These are phyloP conservation scores for Galeopterus variegatus DNA, from an alignment of 2,113 vertebrate genomes.

Conservation along the genomic window DNA sequence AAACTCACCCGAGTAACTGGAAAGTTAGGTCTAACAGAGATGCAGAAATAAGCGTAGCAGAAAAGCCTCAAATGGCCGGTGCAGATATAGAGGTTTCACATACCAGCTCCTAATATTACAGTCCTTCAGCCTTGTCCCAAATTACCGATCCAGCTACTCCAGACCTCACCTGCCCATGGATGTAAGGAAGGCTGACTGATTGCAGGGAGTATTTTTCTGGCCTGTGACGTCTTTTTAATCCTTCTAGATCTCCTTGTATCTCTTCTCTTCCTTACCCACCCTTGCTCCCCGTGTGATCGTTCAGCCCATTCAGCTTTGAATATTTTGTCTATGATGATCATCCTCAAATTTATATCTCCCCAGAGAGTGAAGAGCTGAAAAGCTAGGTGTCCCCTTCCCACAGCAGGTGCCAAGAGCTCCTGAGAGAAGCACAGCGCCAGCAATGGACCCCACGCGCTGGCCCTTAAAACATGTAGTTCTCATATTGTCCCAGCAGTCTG, in stretches of 20 bases:
- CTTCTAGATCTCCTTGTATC: rapidly evolving
- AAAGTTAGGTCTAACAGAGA: neutral
- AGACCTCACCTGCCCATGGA: too few species aligned
- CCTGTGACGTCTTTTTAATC: rapidly evolving
- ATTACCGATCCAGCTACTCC: too few species aligned
- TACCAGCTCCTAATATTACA: neutral
- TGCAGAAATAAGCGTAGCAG: neutral
- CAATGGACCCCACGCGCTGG: rapidly evolving
- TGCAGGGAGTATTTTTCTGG: too few species aligned
- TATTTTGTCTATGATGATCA: rapidly evolving
- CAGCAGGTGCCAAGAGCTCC: neutral
- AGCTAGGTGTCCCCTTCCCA: rapidly evolving
- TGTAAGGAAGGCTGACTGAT: neutral
- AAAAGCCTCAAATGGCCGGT: neutral
- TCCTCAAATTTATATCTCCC: neutral
- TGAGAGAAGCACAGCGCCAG: rapidly evolving
- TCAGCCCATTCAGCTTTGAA: rapidly evolving
- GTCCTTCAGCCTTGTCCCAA: neutral
- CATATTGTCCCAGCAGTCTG: neutral
- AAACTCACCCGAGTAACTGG: neutral
- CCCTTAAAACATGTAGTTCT: neutral
- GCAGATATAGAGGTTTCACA: rapidly evolving
- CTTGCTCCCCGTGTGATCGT: neutral
- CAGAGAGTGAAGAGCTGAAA: neutral
- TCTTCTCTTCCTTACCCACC: rapidly evolving